A percentile compares a stretch with the other conserved stretches of the same genome.
phyloP scores from a whole-genome alignment of 2,797 vertebrate genomes.

The Acipenser transmontanus region DNA sequence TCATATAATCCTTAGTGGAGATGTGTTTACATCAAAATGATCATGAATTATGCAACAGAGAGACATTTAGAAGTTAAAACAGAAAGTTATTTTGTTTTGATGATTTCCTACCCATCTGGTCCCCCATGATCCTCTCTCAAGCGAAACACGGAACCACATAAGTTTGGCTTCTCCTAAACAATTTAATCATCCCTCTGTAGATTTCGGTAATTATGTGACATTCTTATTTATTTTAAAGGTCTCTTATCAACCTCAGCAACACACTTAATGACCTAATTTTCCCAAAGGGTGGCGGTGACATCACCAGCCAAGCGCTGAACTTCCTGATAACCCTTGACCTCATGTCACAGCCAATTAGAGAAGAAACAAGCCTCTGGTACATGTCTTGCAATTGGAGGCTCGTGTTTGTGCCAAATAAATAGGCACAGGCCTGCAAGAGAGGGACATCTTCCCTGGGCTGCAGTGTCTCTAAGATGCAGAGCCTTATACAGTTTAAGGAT shows the following conservation, averaged over 20 bases:
- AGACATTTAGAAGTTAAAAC: too few species aligned
- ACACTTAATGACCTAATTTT: constrained; percentile 63
- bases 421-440: not conserved
- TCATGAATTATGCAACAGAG: too few species aligned
- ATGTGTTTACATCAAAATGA: too few species aligned
- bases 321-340: constrained; percentile 45
- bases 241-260: constrained; percentile 60
- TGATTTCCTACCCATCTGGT: too few species aligned
- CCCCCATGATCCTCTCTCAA: too few species aligned
- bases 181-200: constrained; percentile 59
- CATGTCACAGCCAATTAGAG: constrained; percentile 34
- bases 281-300: constrained; percentile 47
- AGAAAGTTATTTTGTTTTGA: too few species aligned
- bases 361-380: not conserved
- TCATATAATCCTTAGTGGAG: too few species aligned
- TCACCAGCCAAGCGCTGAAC: constrained; percentile 32
- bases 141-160: too few species aligned
- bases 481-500: too few species aligned
- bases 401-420: not conserved
- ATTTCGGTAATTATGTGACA: constrained; percentile 56
- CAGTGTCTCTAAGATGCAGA: too few species aligned
- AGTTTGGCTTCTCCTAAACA: constrained; percentile 49
- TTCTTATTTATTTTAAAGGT: constrained; percentile 65
- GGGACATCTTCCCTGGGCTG: not conserved
- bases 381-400: not conserved